Evolutionary conservation across 2,888 invertebrate species (phyloP).

Genomic region (Megaustenia siamemsis): DNA sequence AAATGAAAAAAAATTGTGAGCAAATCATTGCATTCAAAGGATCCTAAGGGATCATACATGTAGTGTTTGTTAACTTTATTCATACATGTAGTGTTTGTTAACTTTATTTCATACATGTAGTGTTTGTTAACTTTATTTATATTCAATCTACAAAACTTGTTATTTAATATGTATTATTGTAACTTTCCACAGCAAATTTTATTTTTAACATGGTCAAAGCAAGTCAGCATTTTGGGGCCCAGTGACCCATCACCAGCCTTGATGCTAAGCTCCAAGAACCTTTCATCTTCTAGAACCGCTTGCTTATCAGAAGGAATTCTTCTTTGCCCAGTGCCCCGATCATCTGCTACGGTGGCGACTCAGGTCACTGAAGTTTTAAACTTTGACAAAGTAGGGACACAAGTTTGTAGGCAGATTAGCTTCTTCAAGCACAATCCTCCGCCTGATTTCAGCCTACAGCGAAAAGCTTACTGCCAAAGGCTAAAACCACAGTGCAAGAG

Average conservation of each 20-base stretch:
- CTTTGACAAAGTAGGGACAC: slow-evolving; percentile 40
- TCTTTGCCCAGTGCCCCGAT: slow-evolving; percentile 15
- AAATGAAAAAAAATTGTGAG: too few relatives aligned
- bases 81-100: too few relatives aligned
- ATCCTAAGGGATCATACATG: too few relatives aligned
- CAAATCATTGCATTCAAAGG: too few relatives aligned
- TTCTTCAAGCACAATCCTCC: slow-evolving; percentile 28
- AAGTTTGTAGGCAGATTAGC: slow-evolving; percentile 21
- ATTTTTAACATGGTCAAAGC: neutral
- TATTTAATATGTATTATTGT: neutral
- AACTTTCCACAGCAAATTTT: neutral
- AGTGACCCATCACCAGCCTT: slow-evolving; percentile 30
- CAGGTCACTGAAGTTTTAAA: slow-evolving; percentile 20
- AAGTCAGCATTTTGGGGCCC: slow-evolving; percentile 18
- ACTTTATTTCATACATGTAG: too few relatives aligned
- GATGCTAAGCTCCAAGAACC: slow-evolving; percentile 40
- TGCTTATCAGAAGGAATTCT: slow-evolving; percentile 23
- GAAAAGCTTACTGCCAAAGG: neutral
- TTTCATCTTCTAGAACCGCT: slow-evolving; percentile 8
- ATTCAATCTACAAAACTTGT: neutral
- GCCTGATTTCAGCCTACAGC: neutral
- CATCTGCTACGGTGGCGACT: slow-evolving; percentile 45
- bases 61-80: too few relatives aligned
- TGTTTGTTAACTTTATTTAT: too few relatives aligned
- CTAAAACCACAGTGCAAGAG: neutral